Percentiles rank a stretch among this genome's conserved stretches.
Conservation (phyloP, 2,797 vertebrate species). For the Nannoperca obscura region DNA sequence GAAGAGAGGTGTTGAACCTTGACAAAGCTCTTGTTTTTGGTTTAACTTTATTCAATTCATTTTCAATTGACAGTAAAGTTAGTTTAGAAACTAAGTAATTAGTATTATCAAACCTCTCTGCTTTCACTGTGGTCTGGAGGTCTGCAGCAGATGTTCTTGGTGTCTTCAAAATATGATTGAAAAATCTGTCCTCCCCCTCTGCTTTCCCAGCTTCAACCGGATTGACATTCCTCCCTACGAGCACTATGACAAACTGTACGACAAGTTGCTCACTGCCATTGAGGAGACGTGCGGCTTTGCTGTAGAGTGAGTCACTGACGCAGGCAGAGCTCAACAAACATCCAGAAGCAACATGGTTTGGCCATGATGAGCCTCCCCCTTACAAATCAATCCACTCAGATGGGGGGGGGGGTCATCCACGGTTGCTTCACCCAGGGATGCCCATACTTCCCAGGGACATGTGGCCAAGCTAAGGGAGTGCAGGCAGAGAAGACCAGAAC, state of each 20-base stretch:
- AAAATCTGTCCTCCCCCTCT: background rate
- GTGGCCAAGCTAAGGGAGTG: slow-evolving; percentile 49
- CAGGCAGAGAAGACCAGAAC: slow-evolving; percentile 52
- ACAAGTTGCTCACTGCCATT: slow-evolving; percentile 95
- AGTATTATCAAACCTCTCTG: background rate
- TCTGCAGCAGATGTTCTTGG: background rate
- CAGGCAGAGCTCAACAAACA: slow-evolving; percentile 18
- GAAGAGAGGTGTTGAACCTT: background rate
- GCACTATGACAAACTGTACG: slow-evolving; percentile 96
- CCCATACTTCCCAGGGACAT: slow-evolving; percentile 45
- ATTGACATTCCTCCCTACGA: slow-evolving; percentile 99
- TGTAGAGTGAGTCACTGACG: slow-evolving; percentile 89
- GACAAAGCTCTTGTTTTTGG: background rate
- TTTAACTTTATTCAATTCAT: background rate
- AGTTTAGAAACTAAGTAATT: too few relatives aligned
- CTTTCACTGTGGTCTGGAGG: background rate
- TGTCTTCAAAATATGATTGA: background rate
- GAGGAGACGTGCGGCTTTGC: slow-evolving; percentile 98
- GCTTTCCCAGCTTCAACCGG: slow-evolving; percentile 91
- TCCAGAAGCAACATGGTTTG: slow-evolving; percentile 45
- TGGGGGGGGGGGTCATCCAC: slow-evolving; percentile 8
- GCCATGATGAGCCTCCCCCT: slow-evolving; percentile 23
- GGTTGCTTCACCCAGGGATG: slow-evolving; percentile 44
- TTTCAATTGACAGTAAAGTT: background rate
- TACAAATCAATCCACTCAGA: slow-evolving; percentile 33